Evolutionary conservation across 2,113 vertebrate genomes (phyloP).

Genomic region (Orcinus orca): DNA sequence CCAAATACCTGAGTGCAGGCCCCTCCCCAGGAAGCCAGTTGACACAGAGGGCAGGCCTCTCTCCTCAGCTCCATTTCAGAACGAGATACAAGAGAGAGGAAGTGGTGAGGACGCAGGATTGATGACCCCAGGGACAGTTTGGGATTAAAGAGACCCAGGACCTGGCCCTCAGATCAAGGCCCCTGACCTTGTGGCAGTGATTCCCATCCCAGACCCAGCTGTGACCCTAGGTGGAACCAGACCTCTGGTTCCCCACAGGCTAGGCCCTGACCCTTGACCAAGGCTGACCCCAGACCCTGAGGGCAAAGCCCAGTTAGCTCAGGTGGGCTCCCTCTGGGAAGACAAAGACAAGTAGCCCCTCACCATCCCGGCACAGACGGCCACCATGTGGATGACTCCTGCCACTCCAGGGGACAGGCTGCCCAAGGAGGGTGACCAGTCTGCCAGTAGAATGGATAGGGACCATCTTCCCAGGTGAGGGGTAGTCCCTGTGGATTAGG

Average conservation of each 20-base stretch:
- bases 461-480: not conserved
- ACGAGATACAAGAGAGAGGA: not conserved
- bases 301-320: not conserved
- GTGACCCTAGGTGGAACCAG: not conserved
- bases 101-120: not conserved
- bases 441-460: not conserved
- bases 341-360: not conserved
- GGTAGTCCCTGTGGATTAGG: not conserved
- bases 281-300: not conserved
- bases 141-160: not conserved
- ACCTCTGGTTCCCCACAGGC: not conserved
- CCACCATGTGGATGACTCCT: rapidly evolving
- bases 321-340: not conserved
- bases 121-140: not conserved
- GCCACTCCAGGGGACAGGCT: not conserved
- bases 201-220: not conserved
- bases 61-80: not conserved
- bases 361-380: not conserved
- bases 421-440: too few relatives aligned
- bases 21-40: not conserved
- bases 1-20: not conserved
- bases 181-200: not conserved
- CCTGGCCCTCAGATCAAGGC: not conserved
- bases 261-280: not conserved
- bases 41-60: not conserved